phyloP scores from a whole-genome alignment of 1,140 invertebrate genomes.

The Pantala flavescens region DNA sequence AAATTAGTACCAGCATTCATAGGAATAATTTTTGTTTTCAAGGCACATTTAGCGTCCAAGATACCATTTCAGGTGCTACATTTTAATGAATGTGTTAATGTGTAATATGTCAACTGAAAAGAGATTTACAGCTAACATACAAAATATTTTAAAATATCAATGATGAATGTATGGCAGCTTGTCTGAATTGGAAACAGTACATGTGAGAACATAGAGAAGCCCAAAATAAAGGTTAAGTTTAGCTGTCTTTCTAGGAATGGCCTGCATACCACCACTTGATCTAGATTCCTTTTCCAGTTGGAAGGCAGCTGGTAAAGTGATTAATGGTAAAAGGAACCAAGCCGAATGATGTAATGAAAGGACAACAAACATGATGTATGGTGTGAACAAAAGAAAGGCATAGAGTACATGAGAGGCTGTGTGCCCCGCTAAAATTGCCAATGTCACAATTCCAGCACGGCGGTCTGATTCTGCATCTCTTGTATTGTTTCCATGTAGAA shows the following conservation, averaged over 20 bases:
- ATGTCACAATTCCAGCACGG: constrained; percentile 77
- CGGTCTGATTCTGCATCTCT: constrained; percentile 77
- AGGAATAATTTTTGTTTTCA: too few relatives aligned
- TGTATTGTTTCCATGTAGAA: constrained; percentile 90
- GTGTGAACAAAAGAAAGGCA: constrained; percentile 79
- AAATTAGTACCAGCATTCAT: too few relatives aligned
- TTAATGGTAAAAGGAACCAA: constrained; percentile 79
- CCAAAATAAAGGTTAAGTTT: constrained; percentile 85
- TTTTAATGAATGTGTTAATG: too few relatives aligned
- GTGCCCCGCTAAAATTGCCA: constrained; percentile 86
- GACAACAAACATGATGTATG: constrained; percentile 81
- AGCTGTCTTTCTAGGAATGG: constrained; percentile 77
- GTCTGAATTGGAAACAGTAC: constrained; percentile 33
- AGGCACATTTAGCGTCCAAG: too few relatives aligned
- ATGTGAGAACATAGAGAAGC: constrained; percentile 74
- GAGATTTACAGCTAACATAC: background rate
- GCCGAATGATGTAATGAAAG: constrained; percentile 68
- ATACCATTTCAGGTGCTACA: too few relatives aligned
- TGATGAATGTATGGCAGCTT: constrained; percentile 21
- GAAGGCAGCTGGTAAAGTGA: constrained; percentile 80
- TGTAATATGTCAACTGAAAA: too few relatives aligned
- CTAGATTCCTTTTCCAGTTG: constrained; percentile 83
- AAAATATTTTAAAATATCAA: background rate
- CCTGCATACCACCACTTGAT: constrained; percentile 58
- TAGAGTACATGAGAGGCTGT: constrained; percentile 85